Base-by-base conservation (phyloP, 2,113 vertebrate species). In the Hippocampus zosterae region DNA sequence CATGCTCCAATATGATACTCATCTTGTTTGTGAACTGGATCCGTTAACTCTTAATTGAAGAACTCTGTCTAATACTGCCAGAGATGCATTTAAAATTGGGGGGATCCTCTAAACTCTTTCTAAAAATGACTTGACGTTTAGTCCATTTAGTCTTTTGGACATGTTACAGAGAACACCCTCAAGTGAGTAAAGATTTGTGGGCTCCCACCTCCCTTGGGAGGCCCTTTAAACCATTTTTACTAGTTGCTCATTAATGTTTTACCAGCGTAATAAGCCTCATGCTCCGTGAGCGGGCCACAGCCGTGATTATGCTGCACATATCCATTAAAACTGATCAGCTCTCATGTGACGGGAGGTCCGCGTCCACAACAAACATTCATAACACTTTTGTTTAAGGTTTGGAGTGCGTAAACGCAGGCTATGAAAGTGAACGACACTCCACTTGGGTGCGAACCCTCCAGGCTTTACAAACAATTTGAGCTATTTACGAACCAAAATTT, bases 301-400 rank as follows among this genome's bases (percentile, higher is more conserved):
- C 89, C 85, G 92, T 94, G 92, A 96, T 95, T 94, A 94, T 92
- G 90, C 91, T 91, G 89, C 91, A 93, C 92, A 85, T 82, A 91
- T 91, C 93, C 92, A 94, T 96, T 96, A 94, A 93, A 93, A 91
- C 90, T 93, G 93, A 95, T 96, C 93, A 94, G 92, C 88, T 91
- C 89, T 92, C 76, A 85, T 89, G 92, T 74, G 78, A 90, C 82
- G 21, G 52, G 21, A 53, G 21, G 85, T 87, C 90, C 71, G 10
- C 60, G 79, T 84, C 73, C 83, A 81, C 65, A 72, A 73, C 85
- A 82, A 67, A 73, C 83, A 84, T 84, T 82, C 82, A 82, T 84
- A 80, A 76, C 79, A 78, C 65, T 85, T 88, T 71, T 70, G 70
- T 84, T 84, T 75, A 73, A 76, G 84, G 78, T 53, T 85, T 87